These are phyloP conservation scores for Rhombomys opimus DNA, from an alignment of 2,113 vertebrate genomes.

Conservation along the genomic window DNA sequence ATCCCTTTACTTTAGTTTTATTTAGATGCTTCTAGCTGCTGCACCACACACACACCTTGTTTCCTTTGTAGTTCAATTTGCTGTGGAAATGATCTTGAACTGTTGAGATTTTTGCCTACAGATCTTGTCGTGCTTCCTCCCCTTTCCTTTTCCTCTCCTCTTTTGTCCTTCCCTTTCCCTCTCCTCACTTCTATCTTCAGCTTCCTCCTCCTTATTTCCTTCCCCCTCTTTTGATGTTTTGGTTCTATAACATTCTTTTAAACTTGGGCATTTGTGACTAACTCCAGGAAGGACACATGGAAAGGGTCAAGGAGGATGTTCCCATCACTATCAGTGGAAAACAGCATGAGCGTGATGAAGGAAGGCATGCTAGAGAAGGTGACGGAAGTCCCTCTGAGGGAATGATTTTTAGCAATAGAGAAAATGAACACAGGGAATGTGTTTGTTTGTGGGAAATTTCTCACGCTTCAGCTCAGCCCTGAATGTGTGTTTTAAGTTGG, in stretches of 20 bases:
- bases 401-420: neutral
- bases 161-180: neutral
- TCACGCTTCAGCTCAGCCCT: neutral
- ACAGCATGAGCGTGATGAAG: neutral
- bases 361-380: neutral
- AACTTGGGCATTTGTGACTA: conserved; percentile 14
- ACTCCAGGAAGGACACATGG: neutral
- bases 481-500: neutral
- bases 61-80: neutral
- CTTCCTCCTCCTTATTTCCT: too few relatives aligned
- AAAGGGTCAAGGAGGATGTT: neutral
- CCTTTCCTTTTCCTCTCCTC: neutral
- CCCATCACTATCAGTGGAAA: neutral
- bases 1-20: neutral
- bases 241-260: neutral
- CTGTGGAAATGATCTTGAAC: neutral
- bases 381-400: neutral
- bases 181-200: neutral
- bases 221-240: neutral
- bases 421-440: neutral
- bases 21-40: neutral
- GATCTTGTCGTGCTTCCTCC: neutral
- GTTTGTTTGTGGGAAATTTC: conserved; percentile 3
- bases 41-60: neutral
- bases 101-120: neutral